These are phyloP conservation scores for Dorcus hopei DNA, from an alignment of 2,888 invertebrate species.

Conservation along the genomic window DNA sequence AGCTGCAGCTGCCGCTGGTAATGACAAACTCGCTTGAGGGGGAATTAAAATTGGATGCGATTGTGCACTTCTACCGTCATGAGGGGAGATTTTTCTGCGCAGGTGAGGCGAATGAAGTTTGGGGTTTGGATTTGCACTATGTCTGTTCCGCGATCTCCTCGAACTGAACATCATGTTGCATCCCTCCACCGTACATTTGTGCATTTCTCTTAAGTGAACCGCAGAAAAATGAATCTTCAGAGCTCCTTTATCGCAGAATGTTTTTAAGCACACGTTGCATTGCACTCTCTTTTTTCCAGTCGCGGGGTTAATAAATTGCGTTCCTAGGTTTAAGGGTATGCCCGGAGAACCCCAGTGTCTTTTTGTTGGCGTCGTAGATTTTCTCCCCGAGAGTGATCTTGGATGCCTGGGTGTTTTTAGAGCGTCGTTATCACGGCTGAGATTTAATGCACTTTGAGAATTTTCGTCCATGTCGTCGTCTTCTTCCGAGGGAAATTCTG, in stretches of 20 bases:
- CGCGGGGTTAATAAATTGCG: constrained; percentile 87
- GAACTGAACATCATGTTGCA: constrained; percentile 99
- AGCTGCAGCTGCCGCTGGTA: constrained; percentile 53
- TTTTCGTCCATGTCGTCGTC: constrained; percentile 61
- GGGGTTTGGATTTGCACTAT: constrained; percentile 97
- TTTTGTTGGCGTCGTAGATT: constrained; percentile 72
- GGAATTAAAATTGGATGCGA: constrained; percentile 78
- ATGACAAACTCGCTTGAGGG: constrained; percentile 64
- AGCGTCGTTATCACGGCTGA: constrained; percentile 56
- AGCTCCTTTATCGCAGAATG: constrained; percentile 99
- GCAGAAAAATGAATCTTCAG: constrained; percentile 99
- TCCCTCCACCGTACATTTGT: constrained; percentile 97
- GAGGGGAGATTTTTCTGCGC: constrained; percentile 89
- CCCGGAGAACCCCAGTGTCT: constrained; percentile 75
- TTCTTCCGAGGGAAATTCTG: constrained; percentile 56
- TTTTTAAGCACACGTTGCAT: constrained; percentile 97
- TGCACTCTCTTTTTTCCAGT: constrained; percentile 96
- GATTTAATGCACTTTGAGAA: constrained; percentile 61
- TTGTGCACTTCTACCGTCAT: constrained; percentile 87
- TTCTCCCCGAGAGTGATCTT: constrained; percentile 54
- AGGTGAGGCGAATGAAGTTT: constrained; percentile 95
- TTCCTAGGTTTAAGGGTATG: constrained; percentile 78
- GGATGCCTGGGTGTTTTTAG: constrained; percentile 51
- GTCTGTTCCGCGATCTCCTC: constrained; percentile 89
- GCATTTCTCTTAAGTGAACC: constrained; percentile 98